phyloP scores from a whole-genome alignment of 2,797 vertebrate species.

The Propithecus perrieri region DNA sequence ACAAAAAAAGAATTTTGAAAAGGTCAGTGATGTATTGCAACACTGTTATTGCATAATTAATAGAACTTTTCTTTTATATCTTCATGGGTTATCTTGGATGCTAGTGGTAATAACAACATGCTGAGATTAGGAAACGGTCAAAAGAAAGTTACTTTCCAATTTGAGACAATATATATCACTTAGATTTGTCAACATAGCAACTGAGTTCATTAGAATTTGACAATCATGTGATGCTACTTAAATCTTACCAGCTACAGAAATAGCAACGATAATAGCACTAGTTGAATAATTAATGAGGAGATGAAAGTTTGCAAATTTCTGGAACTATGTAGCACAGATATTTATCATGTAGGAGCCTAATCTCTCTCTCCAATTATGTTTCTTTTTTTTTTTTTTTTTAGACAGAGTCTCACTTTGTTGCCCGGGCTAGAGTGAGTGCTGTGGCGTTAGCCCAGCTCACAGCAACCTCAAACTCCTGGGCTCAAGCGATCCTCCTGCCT shows the following conservation, averaged over 20 bases:
- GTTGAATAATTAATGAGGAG: not conserved
- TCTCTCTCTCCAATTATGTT: not conserved
- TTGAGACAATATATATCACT: not conserved
- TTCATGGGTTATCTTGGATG: conserved; percentile 17
- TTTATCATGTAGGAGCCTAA: not conserved
- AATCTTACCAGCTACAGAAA: not conserved
- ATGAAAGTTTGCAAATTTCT: not conserved
- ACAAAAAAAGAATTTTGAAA: conserved; percentile 68
- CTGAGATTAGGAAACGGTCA: conserved; percentile 60
- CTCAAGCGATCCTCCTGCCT: too few relatives aligned
- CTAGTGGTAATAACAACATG: conserved; percentile 61
- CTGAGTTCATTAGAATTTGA: conserved; percentile 8
- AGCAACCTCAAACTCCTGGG: too few relatives aligned
- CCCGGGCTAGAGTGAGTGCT: too few relatives aligned
- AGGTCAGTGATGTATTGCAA: conserved; percentile 30
- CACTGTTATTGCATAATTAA: conserved; percentile 56
- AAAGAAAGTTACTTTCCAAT: conserved; percentile 47
- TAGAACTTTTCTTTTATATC: conserved; percentile 49
- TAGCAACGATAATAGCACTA: not conserved
- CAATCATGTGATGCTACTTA: not conserved
- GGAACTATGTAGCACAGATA: not conserved
- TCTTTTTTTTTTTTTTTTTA: not conserved
- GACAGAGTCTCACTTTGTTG: too few relatives aligned
- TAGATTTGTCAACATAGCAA: not conserved
- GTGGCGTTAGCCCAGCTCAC: too few relatives aligned